Conservation (phyloP, 2,888 invertebrate genomes). For the Cyclophora albipunctata region DNA sequence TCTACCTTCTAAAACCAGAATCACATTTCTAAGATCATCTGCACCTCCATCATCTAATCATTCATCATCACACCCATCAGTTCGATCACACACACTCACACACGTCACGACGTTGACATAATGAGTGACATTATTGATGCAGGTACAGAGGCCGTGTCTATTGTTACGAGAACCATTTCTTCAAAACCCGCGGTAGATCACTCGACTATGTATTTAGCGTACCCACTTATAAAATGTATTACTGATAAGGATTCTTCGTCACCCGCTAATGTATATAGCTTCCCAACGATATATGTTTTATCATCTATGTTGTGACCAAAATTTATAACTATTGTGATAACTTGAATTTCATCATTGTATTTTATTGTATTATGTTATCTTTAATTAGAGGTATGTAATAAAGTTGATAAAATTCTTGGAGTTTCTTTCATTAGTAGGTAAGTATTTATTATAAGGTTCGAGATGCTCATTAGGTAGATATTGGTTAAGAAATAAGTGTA, state of each 20-base stretch:
- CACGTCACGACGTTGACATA: slow-evolving; percentile 22
- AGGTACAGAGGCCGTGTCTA: slow-evolving; percentile 73
- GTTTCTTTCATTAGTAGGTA: slow-evolving; percentile 40
- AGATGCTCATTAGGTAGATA: background rate
- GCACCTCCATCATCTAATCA: background rate
- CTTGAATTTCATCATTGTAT: slow-evolving; percentile 34
- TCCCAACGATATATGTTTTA: slow-evolving; percentile 40
- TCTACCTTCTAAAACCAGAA: too few species aligned
- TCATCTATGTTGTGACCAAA: slow-evolving; percentile 58
- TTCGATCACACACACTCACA: background rate
- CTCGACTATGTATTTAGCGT: slow-evolving; percentile 72
- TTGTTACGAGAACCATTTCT: slow-evolving; percentile 75
- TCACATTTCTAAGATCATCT: background rate
- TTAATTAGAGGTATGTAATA: slow-evolving; percentile 47
- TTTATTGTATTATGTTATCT: slow-evolving; percentile 30
- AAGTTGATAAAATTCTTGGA: slow-evolving; percentile 49
- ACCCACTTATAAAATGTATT: slow-evolving; percentile 71
- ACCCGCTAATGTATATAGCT: slow-evolving; percentile 49
- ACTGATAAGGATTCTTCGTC: slow-evolving; percentile 49
- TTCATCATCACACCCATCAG: background rate
- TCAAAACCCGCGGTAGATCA: slow-evolving; percentile 65
- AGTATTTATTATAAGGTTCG: slow-evolving; percentile 1
- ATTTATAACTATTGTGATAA: slow-evolving; percentile 63
- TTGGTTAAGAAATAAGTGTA: background rate
- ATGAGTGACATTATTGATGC: slow-evolving; percentile 56